Evolutionary conservation across 2,113 vertebrate species (phyloP).

Genomic region (Tauraco erythrolophus): DNA sequence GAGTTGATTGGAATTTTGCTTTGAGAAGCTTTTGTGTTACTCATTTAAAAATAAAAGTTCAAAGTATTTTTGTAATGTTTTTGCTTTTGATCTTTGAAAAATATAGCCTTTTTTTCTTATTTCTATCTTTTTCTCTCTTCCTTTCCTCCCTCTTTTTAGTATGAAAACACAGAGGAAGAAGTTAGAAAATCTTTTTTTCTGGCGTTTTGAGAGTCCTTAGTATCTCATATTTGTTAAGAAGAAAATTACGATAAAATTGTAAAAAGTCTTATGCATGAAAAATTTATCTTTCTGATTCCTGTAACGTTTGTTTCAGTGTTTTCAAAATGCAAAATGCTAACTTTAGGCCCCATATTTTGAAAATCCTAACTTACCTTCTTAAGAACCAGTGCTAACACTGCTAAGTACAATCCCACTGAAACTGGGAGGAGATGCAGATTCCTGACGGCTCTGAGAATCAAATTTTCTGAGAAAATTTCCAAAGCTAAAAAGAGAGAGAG

Average conservation of each 20-base stretch:
- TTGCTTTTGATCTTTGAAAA: background rate
- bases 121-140: background rate
- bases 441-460: background rate
- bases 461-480: background rate
- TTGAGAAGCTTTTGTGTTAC: background rate
- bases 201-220: background rate
- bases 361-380: background rate
- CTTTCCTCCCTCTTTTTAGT: background rate
- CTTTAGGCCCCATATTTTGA: background rate
- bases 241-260: background rate
- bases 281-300: background rate
- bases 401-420: background rate
- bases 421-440: background rate
- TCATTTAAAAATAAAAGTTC: background rate
- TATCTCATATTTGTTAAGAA: background rate
- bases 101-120: background rate
- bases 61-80: background rate
- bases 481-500: background rate
- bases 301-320: background rate
- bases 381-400: background rate
- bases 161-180: background rate
- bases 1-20: background rate
- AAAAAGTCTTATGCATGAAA: background rate
- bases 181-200: background rate
- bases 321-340: background rate